Percentiles rank a stretch among this genome's conserved stretches.
phyloP scores from a whole-genome alignment of 1,140 invertebrate genomes.

The Microplitis demolitor region DNA sequence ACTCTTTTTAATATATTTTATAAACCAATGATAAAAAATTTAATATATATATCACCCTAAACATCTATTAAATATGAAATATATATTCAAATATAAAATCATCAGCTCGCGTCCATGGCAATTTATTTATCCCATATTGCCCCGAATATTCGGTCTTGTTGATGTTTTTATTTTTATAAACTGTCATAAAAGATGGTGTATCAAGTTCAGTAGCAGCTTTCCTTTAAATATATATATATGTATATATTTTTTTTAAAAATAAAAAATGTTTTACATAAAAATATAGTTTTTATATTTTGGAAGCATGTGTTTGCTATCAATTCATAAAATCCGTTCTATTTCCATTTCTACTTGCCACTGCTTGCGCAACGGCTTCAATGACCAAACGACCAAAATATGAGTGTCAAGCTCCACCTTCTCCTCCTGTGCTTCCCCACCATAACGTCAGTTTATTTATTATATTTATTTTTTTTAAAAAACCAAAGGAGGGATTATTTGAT shows the following conservation, averaged over 20 bases:
- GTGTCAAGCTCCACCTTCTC: neutral
- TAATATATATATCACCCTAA: too few species aligned
- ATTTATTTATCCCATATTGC: too few species aligned
- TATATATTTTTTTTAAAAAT: neutral
- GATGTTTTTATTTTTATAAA: too few species aligned
- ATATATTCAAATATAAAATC: too few species aligned
- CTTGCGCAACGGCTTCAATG: conserved; percentile 18
- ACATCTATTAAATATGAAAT: too few species aligned
- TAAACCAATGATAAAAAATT: too few species aligned
- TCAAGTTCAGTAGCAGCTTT: too few species aligned
- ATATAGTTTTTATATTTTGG: neutral
- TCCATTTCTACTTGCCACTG: conserved; percentile 23
- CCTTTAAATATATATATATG: conserved; percentile 11
- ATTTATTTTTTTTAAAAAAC: too few species aligned
- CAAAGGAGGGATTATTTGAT: too few species aligned
- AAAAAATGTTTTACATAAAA: neutral
- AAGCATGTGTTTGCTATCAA: conserved; percentile 54
- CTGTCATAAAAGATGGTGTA: too few species aligned
- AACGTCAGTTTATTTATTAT: neutral
- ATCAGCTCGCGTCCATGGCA: too few species aligned
- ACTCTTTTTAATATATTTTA: conserved; percentile 35
- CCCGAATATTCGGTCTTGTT: too few species aligned
- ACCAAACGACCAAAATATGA: conserved; percentile 9
- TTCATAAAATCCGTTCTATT: conserved; percentile 45
- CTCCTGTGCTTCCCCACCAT: neutral